Percentiles rank a stretch among this genome's conserved stretches.
Evolutionary conservation across 2,113 vertebrate species (phyloP).

Genomic region (Neolamprologus longior): DNA sequence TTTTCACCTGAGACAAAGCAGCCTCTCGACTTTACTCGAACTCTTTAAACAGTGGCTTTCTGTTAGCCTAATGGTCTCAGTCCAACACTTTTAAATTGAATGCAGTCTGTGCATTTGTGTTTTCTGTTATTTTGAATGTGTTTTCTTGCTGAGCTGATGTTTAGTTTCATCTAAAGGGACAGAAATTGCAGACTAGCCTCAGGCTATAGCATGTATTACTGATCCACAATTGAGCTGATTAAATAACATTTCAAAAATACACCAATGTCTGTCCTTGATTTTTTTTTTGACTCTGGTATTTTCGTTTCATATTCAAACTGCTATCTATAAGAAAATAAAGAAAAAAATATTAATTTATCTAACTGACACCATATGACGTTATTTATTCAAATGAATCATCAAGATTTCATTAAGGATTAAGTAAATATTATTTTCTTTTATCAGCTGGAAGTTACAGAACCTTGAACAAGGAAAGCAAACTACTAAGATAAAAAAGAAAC

Average conservation of each 20-base stretch:
- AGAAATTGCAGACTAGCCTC: not conserved
- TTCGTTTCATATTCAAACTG: not conserved
- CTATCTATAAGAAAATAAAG: not conserved
- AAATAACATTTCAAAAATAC: not conserved
- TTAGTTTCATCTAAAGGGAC: not conserved
- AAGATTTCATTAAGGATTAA: not conserved
- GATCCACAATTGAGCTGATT: not conserved
- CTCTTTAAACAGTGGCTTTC: not conserved
- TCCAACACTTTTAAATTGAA: not conserved
- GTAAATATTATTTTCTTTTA: not conserved
- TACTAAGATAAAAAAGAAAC: not conserved
- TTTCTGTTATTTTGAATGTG: not conserved
- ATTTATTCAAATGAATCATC: not conserved
- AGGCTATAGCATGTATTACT: not conserved
- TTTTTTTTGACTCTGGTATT: not conserved
- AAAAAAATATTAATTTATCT: not conserved
- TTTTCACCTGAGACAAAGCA: not conserved
- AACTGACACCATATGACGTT: not conserved
- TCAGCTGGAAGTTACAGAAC: not conserved
- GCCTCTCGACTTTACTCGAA: not conserved
- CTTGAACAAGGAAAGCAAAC: not conserved
- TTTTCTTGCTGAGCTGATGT: not conserved
- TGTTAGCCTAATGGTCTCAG: not conserved
- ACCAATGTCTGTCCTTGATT: not conserved
- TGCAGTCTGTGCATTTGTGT: not conserved